Base-by-base conservation (phyloP, 2,113 vertebrate species). In the Rissa tridactyla region DNA sequence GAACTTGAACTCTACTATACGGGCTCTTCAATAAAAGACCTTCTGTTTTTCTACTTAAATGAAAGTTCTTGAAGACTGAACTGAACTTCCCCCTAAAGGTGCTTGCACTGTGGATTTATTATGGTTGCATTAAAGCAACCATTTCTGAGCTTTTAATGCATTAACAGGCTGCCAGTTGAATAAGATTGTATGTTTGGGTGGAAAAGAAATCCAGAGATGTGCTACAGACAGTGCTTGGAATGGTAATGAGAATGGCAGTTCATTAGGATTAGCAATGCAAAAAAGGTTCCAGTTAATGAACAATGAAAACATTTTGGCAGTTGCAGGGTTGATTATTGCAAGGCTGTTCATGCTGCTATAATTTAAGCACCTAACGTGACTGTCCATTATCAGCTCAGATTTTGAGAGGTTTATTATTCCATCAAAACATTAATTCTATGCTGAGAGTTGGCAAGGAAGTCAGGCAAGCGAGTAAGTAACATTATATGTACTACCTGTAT, bases 251-350 rank as follows among this genome's bases (percentile, higher is more conserved):
- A 95, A 88, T 69, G 69, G 79, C 83, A 92, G 93, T 82, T 97
- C 91, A 75, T 96, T 94, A 89, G 89, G 93, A 97, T 93, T 96
- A 97, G 96, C 97, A 94, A 95, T 97, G 97, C 94, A 97, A 94
- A 96, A 93, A 85, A 90, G 81, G 96, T 97, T 97, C 94, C 94
- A 97, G 94, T 93, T 97, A 94, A 96, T 96, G 96, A 97, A 97
- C 93, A 93, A 85, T 88, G 83, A 88, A 94, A 96, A 95, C 81
- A 94, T 96, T 96, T 96, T 95, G 97, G 96, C 94, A 92, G 94
- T 91, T 79, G 61, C 61, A 36, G 64, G 77, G 70, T 77, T 86
- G 90, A 92, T 46, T 72, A 75, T 89, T 86, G 92, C 91, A 47
- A 80, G 72, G 82, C 88, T 97, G 76, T 86, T 94, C 68, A 34